Conservation (phyloP, 1,140 invertebrate genomes). For the Pseudomyrmex concolor region DNA sequence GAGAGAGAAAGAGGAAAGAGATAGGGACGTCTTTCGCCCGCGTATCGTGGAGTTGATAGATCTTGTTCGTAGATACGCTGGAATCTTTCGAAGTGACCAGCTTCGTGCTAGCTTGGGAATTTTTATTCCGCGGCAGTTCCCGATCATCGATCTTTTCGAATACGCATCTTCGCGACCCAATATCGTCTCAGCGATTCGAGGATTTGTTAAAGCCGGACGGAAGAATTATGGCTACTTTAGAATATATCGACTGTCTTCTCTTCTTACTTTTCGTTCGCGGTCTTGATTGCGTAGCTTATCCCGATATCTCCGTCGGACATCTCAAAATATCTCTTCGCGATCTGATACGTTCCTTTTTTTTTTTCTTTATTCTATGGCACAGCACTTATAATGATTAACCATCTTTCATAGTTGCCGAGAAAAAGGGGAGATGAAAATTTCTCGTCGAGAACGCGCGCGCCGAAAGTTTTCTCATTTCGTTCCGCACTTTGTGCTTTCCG, state of each 20-base stretch:
- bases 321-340: not conserved
- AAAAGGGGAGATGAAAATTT: not conserved
- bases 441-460: not conserved
- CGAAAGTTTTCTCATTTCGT: not conserved
- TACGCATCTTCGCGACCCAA: slow-evolving; percentile 43
- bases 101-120: slow-evolving; percentile 26
- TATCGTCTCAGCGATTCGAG: slow-evolving; percentile 33
- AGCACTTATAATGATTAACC: not conserved
- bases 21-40: slow-evolving; percentile 13
- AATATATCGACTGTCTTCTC: slow-evolving; percentile 16
- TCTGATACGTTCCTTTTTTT: not conserved
- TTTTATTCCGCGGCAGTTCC: slow-evolving; percentile 30
- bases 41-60: slow-evolving; percentile 65
- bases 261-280: not conserved
- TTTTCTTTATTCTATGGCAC: not conserved
- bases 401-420: no score
- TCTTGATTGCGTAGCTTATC: slow-evolving; percentile 2
- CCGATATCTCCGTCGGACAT: slow-evolving; percentile 1
- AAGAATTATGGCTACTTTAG: slow-evolving; percentile 32
- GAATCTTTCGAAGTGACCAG: slow-evolving; percentile 45
- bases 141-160: slow-evolving; percentile 45
- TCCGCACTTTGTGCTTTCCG: not conserved
- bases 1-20: no score
- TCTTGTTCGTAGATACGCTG: slow-evolving; percentile 58
- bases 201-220: slow-evolving; percentile 31